A percentile compares a stretch with the other conserved stretches of the same genome.
Evolutionary conservation across 2,797 vertebrate species (phyloP).

Genomic region (Siniperca undulata): DNA sequence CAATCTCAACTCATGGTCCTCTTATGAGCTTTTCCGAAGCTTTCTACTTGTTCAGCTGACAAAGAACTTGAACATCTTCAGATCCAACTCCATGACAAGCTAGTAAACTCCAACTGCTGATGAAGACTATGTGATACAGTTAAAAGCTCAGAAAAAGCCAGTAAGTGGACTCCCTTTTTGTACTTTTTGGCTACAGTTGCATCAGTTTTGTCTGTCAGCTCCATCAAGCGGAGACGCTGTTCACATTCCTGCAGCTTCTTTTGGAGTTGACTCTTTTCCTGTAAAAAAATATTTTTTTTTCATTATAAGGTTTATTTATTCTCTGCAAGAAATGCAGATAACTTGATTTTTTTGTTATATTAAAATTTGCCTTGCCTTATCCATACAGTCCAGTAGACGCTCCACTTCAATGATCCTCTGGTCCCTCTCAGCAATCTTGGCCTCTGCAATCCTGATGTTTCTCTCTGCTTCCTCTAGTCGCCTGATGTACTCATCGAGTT

Average conservation of each 20-base stretch:
- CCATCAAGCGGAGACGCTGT: conserved; percentile 83
- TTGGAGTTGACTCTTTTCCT: conserved; percentile 92
- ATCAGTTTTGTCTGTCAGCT: conserved; percentile 81
- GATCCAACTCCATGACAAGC: not conserved
- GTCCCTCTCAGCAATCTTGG: conserved; percentile 92
- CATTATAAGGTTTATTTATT: not conserved
- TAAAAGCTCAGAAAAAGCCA: not conserved
- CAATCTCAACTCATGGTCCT: not conserved
- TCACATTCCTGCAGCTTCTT: conserved; percentile 91
- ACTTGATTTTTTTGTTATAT: not conserved
- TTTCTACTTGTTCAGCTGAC: not conserved
- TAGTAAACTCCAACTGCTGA: not conserved
- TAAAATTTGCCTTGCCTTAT: conserved; percentile 81
- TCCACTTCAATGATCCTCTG: conserved; percentile 93
- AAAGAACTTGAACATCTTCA: not conserved
- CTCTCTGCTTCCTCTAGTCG: conserved; percentile 94
- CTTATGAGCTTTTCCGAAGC: not conserved
- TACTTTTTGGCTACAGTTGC: conserved; percentile 76
- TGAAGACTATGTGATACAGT: not conserved
- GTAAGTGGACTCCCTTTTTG: not conserved
- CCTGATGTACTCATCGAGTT: conserved; percentile 91
- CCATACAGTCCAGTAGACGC: conserved; percentile 93
- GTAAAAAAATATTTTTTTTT: not conserved
- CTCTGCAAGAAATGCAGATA: not conserved
- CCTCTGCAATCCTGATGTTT: conserved; percentile 88